Evolutionary conservation across 2,797 vertebrate species (phyloP).

Genomic region (Sparidentex hasta): DNA sequence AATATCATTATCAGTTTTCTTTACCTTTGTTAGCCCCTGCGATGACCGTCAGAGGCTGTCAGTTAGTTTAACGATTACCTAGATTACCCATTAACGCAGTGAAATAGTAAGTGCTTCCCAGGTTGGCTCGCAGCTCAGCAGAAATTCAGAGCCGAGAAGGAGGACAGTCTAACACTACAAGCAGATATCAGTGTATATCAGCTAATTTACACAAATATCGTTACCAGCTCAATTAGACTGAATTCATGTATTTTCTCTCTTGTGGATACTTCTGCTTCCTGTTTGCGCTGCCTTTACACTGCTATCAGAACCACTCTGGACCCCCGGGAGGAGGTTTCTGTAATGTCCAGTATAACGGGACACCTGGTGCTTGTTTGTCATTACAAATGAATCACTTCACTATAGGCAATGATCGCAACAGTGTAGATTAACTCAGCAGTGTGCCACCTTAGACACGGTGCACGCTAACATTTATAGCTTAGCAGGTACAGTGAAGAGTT

Average conservation of each 20-base stretch:
- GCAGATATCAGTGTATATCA: too few species aligned
- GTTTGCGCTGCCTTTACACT: too few species aligned
- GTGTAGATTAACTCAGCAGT: neutral
- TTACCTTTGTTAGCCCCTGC: neutral
- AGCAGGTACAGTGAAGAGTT: too few species aligned
- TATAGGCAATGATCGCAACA: neutral
- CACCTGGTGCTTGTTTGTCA: neutral
- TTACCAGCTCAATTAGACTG: too few species aligned
- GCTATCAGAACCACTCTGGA: too few species aligned
- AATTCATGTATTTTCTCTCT: too few species aligned
- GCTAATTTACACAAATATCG: too few species aligned
- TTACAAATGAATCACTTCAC: neutral
- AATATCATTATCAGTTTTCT: neutral
- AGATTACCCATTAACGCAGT: slow-evolving; percentile 6
- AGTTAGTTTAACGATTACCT: neutral
- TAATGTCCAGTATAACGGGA: neutral
- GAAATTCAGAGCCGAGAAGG: neutral
- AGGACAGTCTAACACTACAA: too few species aligned
- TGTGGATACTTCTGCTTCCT: too few species aligned
- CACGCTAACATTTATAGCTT: too few species aligned
- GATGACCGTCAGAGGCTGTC: too few species aligned
- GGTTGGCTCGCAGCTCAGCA: neutral
- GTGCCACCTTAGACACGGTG: too few species aligned
- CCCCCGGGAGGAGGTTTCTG: neutral
- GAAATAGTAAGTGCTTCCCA: neutral